Percentiles rank a stretch among this genome's conserved stretches.
Conservation (phyloP, 2,888 invertebrate genomes). For the Meliscaeva auricollis region DNA sequence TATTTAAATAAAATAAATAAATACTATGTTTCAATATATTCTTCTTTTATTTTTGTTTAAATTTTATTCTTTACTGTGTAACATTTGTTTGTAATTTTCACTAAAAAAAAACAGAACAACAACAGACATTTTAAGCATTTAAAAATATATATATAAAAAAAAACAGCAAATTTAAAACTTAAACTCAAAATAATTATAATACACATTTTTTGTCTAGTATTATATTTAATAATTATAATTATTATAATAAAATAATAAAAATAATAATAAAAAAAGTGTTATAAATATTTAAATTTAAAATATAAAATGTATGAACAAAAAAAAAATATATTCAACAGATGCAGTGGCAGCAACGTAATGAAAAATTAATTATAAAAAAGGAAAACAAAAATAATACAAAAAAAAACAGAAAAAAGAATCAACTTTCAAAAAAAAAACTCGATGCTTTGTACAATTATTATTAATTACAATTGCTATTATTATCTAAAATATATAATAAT, state of each 20-base stretch:
- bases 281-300: conserved; percentile 63
- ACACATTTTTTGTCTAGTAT: conserved; percentile 72
- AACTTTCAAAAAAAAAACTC: conserved; percentile 52
- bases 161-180: background rate
- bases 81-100: conserved; percentile 50
- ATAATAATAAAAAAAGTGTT: conserved; percentile 56
- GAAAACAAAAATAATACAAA: background rate
- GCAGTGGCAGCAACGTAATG: conserved; percentile 64
- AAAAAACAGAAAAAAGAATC: conserved; percentile 21
- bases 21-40: conserved; percentile 42
- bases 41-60: conserved; percentile 20
- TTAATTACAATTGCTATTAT: conserved; percentile 75
- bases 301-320: conserved; percentile 33
- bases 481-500: conserved; percentile 67
- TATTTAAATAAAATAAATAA: conserved; percentile 10
- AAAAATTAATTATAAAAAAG: conserved; percentile 24
- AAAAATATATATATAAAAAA: conserved; percentile 36
- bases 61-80: conserved; percentile 32
- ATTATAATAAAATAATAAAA: conserved; percentile 25
- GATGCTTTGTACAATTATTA: conserved; percentile 75
- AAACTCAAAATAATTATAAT: conserved; percentile 40
- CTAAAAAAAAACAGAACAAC: conserved; percentile 27
- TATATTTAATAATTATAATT: conserved; percentile 46
- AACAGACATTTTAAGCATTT: conserved; percentile 58
- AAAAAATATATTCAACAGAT: conserved; percentile 59